Base-by-base conservation (phyloP, 2,797 vertebrate species). In the Taeniopygia guttata region DNA sequence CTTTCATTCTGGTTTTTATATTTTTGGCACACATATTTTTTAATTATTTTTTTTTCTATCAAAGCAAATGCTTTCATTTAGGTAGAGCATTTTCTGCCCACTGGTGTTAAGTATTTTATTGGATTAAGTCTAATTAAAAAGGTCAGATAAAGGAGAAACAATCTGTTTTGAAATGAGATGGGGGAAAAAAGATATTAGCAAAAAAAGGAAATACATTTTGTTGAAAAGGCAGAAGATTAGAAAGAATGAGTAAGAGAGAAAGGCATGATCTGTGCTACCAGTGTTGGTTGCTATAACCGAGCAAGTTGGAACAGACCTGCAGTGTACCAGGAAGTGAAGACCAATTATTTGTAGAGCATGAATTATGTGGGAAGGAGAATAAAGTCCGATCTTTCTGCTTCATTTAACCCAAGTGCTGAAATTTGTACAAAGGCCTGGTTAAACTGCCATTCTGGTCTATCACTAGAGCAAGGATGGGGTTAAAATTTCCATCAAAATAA, bases 281-380 rank as follows among this genome's bases (percentile, higher is more conserved):
- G 17, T 19, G 29, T 63, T 48, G 51, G 54, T 77, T 93, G 32
- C 43, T 89, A 10, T 3, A 81, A 85, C 67, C 0, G 2, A 84
- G 34, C 82, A 85, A 93, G 94, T 67, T 91, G 55, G 74, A 89
- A 82, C 89, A 92, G 94, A 69, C 23, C 60, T 34, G 40, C 58
- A 26, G 17, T 36, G 70, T 69, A 95, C 69, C 84, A 93, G 96
- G 94, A 97, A 95, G 73, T 92, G 68, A 86, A 87, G 90, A 67
- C 27, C 55, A 82, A 54, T 89, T 87, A 60, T 92, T 82, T 91
- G 59, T 86, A 76, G 87, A 80, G 58, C 54, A 56, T 93, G 74
- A 94, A 78, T 91, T 94, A 87, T 82, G 82, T 93, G 62, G 76
- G 89, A 93, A 91, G 80, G 63, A 81, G 72, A 83, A 88, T 59